Percentiles rank a stretch among this genome's conserved stretches.
Conservation (phyloP, 2,113 vertebrate species). For the Eretmochelys imbricata region DNA sequence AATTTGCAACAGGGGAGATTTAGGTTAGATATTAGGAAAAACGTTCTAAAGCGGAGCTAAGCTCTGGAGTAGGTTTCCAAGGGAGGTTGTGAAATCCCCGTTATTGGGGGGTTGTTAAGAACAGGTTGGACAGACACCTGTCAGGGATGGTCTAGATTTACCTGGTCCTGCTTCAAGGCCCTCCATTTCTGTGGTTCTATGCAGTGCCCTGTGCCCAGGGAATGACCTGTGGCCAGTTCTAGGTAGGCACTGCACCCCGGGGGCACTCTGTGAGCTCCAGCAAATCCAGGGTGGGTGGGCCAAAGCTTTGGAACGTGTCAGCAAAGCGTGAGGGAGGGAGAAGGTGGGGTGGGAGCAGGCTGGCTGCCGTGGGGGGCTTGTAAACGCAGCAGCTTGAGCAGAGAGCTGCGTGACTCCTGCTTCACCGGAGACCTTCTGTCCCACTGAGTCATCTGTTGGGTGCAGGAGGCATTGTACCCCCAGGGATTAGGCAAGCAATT, state of each 20-base stretch:
- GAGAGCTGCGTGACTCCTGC: not conserved
- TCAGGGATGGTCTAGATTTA: not conserved
- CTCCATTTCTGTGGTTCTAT: not conserved
- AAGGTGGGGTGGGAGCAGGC: not conserved
- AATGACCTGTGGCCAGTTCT: no score
- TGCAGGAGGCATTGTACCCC: not conserved
- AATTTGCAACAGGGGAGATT: no score
- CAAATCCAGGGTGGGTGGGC: not conserved
- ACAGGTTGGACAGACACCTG: not conserved
- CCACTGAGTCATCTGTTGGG: not conserved
- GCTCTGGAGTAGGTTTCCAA: no score
- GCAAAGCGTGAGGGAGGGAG: not conserved
- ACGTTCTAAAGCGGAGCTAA: no score
- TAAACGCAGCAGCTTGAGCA: accelerated
- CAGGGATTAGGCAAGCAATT: not conserved
- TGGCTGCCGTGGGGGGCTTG: accelerated
- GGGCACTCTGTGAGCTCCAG: not conserved
- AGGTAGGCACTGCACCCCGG: no score
- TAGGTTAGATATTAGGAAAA: no score
- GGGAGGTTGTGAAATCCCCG: not conserved
- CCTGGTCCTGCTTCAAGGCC: not conserved
- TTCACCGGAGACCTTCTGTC: not conserved
- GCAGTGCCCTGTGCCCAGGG: not conserved
- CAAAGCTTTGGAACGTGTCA: not conserved
- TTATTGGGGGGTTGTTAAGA: not conserved